phyloP scores from a whole-genome alignment of 23 tunicate species.

The Diplosoma virens region DNA sequence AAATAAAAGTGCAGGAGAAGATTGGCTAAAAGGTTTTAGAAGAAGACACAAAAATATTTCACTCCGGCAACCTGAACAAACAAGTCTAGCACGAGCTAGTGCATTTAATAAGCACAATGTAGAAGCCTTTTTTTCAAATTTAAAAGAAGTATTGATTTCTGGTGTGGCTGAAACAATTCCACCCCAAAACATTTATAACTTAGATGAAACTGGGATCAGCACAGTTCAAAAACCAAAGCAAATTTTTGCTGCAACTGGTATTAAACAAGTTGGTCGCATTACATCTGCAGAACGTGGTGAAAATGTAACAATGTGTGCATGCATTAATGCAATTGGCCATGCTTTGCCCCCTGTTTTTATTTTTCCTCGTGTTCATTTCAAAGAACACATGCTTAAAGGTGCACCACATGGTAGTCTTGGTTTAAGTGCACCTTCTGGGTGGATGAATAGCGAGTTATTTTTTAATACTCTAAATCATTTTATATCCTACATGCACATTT shows the following conservation, averaged over 20 bases:
- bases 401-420: constrained; percentile 16
- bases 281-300: constrained; percentile 18
- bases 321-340: constrained; percentile 23
- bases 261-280: constrained; percentile 24
- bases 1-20: constrained; percentile 35
- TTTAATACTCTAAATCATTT: constrained; percentile 9
- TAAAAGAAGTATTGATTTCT: background rate
- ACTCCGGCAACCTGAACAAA: constrained; percentile 33
- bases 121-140: constrained; percentile 8
- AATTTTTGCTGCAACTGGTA: constrained; percentile 6
- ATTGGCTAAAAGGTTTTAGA: constrained; percentile 44
- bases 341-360: constrained; percentile 10
- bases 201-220: constrained; percentile 27
- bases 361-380: background rate
- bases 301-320: constrained; percentile 20
- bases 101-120: constrained; percentile 26
- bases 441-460: constrained; percentile 16
- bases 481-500: background rate
- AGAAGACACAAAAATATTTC: background rate
- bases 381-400: background rate
- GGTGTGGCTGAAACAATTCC: background rate
- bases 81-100: constrained; percentile 31
- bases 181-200: constrained; percentile 1
- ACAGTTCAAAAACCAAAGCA: constrained; percentile 3
- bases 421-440: background rate